Percentiles rank a stretch among this genome's conserved stretches.
Conservation (phyloP, 1,140 invertebrate species). For the Drosophila aff. region DNA sequence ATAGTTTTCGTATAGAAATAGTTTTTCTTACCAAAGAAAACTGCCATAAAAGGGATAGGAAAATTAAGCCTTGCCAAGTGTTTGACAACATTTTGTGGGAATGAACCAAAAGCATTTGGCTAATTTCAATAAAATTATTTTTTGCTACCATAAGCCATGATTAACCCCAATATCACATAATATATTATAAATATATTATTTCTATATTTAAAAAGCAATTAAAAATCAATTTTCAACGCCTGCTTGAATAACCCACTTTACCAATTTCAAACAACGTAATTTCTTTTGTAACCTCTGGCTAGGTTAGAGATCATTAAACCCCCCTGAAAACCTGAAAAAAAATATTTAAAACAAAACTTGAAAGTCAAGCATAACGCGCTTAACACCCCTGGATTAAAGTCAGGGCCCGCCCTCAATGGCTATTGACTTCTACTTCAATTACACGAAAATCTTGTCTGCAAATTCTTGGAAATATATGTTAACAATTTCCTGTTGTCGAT, state of each 20-base stretch:
- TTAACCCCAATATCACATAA: slow-evolving; percentile 1
- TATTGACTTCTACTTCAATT: slow-evolving; percentile 61
- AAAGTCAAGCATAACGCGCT: slow-evolving; percentile 47
- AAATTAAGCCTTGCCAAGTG: not conserved
- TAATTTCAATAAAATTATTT: not conserved
- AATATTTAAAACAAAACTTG: not conserved
- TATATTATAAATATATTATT: not conserved
- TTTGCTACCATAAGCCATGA: not conserved
- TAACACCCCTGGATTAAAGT: slow-evolving; percentile 25
- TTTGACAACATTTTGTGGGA: not conserved
- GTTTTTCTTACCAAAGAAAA: slow-evolving; percentile 9
- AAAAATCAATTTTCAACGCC: slow-evolving; percentile 7
- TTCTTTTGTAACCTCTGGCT: slow-evolving; percentile 9
- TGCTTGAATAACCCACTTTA: slow-evolving; percentile 3
- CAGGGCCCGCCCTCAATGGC: slow-evolving; percentile 29
- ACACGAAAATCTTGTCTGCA: slow-evolving; percentile 19
- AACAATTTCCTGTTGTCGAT: slow-evolving; percentile 74
- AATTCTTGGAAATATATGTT: slow-evolving; percentile 69
- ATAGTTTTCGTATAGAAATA: no score
- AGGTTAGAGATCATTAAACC: slow-evolving; percentile 52
- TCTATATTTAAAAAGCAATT: slow-evolving; percentile 8
- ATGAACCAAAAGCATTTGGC: not conserved
- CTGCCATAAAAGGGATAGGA: not conserved
- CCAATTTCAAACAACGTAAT: slow-evolving; percentile 9
- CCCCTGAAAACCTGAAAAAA: not conserved